A percentile compares a stretch with the other conserved stretches of the same genome.
These are phyloP conservation scores for Protobothrops flavoviridis DNA, from an alignment of 2,113 vertebrate genomes.

Conservation along the genomic window DNA sequence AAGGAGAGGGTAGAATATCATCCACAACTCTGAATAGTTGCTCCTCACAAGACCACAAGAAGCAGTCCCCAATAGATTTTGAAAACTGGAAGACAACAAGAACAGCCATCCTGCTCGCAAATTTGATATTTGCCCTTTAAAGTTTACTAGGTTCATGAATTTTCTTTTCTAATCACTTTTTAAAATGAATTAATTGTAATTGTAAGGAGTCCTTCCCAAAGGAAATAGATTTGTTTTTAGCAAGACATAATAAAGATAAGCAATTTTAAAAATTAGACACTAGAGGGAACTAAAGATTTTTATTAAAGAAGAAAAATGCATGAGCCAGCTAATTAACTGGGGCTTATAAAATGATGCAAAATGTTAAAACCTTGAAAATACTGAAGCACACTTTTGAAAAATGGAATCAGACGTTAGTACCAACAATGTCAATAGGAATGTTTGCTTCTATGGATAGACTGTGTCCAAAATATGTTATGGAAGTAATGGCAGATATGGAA, in stretches of 20 bases:
- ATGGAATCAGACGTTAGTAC: not conserved
- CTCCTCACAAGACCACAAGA: not conserved
- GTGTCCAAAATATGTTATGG: not conserved
- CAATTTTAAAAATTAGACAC: not conserved
- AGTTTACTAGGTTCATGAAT: not conserved
- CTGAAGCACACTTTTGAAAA: not conserved
- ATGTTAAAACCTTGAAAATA: not conserved
- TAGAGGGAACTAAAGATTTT: not conserved
- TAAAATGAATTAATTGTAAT: not conserved
- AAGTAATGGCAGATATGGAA: not conserved
- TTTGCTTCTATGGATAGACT: not conserved
- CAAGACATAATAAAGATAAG: not conserved
- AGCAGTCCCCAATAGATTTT: not conserved
- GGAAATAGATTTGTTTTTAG: not conserved
- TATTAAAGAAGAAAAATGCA: not conserved
- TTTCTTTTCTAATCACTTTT: not conserved
- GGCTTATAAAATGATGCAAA: not conserved
- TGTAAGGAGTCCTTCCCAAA: not conserved
- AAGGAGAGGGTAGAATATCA: not conserved
- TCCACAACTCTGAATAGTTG: not conserved
- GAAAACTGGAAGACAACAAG: not conserved
- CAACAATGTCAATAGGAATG: not conserved
- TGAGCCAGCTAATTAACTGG: not conserved
- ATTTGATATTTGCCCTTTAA: not conserved
- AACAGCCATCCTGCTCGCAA: not conserved